Percentiles rank a stretch among this genome's conserved stretches.
These are phyloP conservation scores for Luperina testacea DNA, from an alignment of 2,888 invertebrate species.

Conservation along the genomic window DNA sequence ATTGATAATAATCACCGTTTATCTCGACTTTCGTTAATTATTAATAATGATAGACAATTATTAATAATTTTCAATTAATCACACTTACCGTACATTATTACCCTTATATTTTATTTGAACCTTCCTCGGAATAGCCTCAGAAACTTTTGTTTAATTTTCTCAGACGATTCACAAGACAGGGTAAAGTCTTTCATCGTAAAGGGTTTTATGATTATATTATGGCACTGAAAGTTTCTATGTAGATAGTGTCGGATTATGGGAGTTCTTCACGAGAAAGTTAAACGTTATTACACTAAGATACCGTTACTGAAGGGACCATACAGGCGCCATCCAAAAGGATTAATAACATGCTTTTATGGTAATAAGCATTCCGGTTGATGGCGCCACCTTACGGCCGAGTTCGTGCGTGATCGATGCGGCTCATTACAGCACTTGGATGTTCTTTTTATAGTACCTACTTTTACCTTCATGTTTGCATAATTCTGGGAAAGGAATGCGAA, in stretches of 20 bases:
- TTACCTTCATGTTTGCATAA: conserved; percentile 59
- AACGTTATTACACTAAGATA: neutral
- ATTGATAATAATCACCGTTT: too few relatives aligned
- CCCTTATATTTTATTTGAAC: conserved; percentile 34
- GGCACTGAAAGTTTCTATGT: neutral
- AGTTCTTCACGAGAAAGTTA: conserved; percentile 17
- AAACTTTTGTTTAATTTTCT: conserved; percentile 26
- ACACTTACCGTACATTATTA: conserved; percentile 5
- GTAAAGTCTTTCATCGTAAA: conserved; percentile 15
- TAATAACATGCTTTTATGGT: conserved; percentile 62
- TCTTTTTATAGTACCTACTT: conserved; percentile 50
- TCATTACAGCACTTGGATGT: conserved; percentile 56
- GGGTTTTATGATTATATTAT: conserved; percentile 8
- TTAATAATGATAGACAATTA: too few relatives aligned
- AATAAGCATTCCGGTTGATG: conserved; percentile 71
- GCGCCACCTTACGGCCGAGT: conserved; percentile 72
- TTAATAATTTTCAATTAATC: too few relatives aligned
- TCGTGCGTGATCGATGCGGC: conserved; percentile 68
- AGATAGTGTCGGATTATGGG: neutral
- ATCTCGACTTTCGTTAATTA: too few relatives aligned
- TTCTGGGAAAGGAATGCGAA: conserved; percentile 53
- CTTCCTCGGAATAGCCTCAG: conserved; percentile 5
- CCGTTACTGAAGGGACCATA: conserved; percentile 38
- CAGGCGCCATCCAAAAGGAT: conserved; percentile 61
- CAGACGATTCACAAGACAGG: neutral